A percentile compares a stretch with the other conserved stretches of the same genome.
Conservation (phyloP, 2,888 invertebrate genomes). For the Pristionchus maxplancki region DNA sequence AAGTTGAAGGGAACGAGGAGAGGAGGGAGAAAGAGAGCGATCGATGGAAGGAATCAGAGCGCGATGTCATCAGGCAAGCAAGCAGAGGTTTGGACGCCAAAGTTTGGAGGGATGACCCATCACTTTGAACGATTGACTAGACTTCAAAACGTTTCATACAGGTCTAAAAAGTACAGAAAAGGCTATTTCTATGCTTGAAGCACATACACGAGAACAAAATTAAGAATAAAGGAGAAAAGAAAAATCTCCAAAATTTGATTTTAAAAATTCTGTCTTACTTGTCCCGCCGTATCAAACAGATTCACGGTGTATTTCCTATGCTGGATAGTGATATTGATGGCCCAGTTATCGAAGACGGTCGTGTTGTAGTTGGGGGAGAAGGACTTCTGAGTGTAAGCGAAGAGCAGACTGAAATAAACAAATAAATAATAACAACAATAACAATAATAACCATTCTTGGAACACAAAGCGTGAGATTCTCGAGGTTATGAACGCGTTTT, state of each 20-base stretch:
- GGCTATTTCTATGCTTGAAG: too few species aligned
- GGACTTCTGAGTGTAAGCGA: slow-evolving; percentile 71
- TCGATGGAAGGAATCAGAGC: background rate
- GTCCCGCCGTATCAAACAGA: slow-evolving; percentile 73
- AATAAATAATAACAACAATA: background rate
- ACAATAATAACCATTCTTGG: background rate
- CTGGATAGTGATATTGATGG: slow-evolving; percentile 68
- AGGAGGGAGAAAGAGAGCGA: background rate
- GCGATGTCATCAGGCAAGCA: background rate
- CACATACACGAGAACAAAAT: too few species aligned
- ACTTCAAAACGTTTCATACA: too few species aligned
- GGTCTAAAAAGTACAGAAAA: too few species aligned
- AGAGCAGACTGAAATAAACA: slow-evolving; percentile 65
- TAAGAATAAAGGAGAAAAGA: background rate
- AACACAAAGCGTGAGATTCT: background rate
- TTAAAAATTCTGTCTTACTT: too few species aligned
- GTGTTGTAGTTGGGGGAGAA: slow-evolving; percentile 68
- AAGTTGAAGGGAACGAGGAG: background rate
- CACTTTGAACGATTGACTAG: too few species aligned
- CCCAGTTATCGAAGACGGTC: slow-evolving; percentile 74
- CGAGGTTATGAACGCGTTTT: background rate
- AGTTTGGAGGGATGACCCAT: too few species aligned
- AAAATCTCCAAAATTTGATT: background rate
- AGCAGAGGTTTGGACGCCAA: background rate
- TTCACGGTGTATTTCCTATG: slow-evolving; percentile 67